Conservation (phyloP, 2,113 vertebrate species). For the Scolopax mira region DNA sequence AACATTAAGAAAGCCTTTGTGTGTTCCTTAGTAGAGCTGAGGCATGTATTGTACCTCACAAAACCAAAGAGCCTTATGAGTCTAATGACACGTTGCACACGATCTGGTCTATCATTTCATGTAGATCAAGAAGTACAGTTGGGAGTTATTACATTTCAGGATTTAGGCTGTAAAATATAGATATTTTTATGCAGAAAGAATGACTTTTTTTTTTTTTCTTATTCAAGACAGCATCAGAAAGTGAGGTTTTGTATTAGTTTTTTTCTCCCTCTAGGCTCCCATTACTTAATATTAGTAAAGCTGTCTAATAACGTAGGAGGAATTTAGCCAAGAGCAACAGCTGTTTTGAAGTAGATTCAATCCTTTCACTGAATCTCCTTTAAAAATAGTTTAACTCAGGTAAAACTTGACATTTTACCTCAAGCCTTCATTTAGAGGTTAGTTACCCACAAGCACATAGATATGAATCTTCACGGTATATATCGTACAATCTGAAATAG, state of each 20-base stretch:
- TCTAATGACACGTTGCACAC: not conserved
- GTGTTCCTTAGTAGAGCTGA: not conserved
- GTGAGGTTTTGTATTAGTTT: not conserved
- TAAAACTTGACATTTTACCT: constrained; percentile 3
- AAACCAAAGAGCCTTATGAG: not conserved
- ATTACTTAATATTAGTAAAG: not conserved
- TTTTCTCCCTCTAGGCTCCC: not conserved
- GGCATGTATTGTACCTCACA: not conserved
- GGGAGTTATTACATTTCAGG: not conserved
- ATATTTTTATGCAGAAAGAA: not conserved
- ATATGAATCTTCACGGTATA: not conserved
- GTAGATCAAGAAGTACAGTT: not conserved
- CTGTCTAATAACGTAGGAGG: not conserved
- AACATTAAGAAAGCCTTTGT: not conserved
- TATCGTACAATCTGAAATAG: not conserved
- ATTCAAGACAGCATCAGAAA: not conserved
- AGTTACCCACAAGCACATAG: not conserved
- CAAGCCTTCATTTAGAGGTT: not conserved
- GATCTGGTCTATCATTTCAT: not conserved
- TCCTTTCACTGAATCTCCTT: not conserved
- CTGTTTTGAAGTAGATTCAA: not conserved
- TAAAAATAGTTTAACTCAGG: not conserved
- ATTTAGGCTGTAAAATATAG: not conserved
- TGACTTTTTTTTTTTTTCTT: not conserved
- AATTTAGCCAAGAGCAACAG: constrained; percentile 11